Conservation (phyloP, 2,113 vertebrate genomes). For the Damaliscus lunatus region DNA sequence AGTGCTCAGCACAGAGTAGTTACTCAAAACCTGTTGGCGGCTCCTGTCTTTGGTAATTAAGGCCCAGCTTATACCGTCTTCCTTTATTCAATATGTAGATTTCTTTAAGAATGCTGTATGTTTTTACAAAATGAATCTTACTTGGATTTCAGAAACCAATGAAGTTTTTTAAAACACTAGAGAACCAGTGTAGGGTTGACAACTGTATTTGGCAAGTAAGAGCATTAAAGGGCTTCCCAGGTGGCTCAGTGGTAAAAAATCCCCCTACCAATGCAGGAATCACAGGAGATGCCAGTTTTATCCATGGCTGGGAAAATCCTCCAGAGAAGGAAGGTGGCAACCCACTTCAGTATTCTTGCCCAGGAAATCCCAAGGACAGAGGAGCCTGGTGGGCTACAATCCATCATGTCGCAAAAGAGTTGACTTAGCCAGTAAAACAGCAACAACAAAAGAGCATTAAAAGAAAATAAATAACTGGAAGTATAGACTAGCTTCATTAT, state of each 20-base stretch:
- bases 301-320: background rate
- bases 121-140: background rate
- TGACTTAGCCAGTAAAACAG: background rate
- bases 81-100: background rate
- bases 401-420: background rate
- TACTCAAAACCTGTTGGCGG: background rate
- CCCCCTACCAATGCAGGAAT: background rate
- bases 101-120: background rate
- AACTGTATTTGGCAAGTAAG: slow-evolving; percentile 5
- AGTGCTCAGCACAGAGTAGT: background rate
- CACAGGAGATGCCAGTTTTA: background rate
- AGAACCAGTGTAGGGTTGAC: background rate
- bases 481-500: background rate
- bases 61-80: background rate
- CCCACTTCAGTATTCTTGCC: background rate
- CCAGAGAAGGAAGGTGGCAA: background rate
- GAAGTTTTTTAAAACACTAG: background rate
- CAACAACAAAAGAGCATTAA: background rate
- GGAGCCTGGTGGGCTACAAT: background rate
- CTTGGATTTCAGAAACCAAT: background rate
- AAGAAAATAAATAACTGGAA: background rate
- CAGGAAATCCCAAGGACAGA: background rate
- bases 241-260: background rate
- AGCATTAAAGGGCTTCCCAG: background rate
- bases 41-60: background rate